Evolutionary conservation across 2,797 vertebrate species (phyloP).

Genomic region (Propithecus deckenii): DNA sequence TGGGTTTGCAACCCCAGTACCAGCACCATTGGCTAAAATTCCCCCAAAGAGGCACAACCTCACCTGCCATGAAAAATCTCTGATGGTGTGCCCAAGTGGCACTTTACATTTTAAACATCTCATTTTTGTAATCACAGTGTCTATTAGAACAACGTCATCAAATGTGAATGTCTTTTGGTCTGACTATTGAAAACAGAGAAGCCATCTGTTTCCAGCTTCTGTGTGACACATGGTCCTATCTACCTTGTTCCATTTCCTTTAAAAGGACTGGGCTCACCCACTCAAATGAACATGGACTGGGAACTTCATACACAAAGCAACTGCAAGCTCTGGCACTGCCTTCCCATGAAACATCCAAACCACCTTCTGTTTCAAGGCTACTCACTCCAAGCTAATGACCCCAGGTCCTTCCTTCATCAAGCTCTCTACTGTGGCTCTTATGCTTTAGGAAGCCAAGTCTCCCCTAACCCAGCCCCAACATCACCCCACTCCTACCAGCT

Average conservation of each 20-base stretch:
- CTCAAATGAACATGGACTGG: background rate
- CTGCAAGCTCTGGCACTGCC: background rate
- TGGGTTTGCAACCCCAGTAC: background rate
- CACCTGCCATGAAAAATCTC: background rate
- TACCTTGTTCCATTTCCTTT: background rate
- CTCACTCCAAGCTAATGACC: background rate
- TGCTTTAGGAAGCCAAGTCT: background rate
- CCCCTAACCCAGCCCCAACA: background rate
- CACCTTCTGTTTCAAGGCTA: background rate
- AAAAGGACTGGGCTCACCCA: background rate
- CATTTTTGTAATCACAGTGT: background rate
- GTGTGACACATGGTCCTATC: background rate
- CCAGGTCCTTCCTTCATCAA: background rate
- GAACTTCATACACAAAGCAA: background rate
- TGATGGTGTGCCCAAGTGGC: background rate
- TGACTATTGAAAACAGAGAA: background rate
- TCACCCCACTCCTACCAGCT: background rate
- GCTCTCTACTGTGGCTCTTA: background rate
- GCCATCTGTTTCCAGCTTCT: background rate
- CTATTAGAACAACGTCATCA: background rate
- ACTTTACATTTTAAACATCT: conserved; percentile 7
- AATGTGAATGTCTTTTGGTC: background rate
- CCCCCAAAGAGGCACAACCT: background rate
- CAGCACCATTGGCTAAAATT: background rate
- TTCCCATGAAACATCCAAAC: background rate